A percentile compares a stretch with the other conserved stretches of the same genome.
Conservation (phyloP, 2,888 invertebrate genomes). For the Orthonevra nobilis region DNA sequence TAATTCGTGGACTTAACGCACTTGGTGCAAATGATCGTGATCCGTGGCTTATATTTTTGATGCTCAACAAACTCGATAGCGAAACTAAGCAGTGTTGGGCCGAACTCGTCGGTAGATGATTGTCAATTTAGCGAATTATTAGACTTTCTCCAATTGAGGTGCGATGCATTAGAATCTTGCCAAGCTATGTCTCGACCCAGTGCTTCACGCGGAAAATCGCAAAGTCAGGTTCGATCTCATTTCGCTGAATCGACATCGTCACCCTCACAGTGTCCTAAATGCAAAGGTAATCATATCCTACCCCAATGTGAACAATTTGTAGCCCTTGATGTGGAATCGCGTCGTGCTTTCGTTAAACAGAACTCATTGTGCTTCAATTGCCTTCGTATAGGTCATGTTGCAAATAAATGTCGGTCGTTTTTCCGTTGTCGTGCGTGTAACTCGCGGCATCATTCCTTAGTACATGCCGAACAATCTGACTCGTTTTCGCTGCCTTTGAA, state of each 20-base stretch:
- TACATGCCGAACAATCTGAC: too few relatives aligned
- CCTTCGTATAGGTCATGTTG: neutral
- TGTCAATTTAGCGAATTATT: neutral
- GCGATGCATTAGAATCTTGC: too few relatives aligned
- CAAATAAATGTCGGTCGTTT: neutral
- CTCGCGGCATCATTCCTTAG: neutral
- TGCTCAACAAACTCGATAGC: too few relatives aligned
- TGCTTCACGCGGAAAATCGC: neutral
- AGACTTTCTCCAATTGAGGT: neutral
- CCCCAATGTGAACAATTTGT: neutral
- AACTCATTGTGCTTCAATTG: neutral
- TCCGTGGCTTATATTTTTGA: too few relatives aligned
- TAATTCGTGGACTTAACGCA: too few relatives aligned
- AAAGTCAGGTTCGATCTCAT: neutral
- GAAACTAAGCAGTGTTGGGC: too few relatives aligned
- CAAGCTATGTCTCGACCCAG: neutral
- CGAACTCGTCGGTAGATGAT: neutral
- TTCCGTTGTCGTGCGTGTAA: neutral
- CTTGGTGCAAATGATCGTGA: too few relatives aligned
- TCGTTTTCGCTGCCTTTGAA: neutral
- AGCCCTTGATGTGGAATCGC: too few relatives aligned
- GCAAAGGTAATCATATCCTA: neutral
- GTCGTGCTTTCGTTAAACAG: neutral
- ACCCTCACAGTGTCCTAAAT: neutral
- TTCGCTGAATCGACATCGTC: neutral